Conservation (phyloP, 2,797 vertebrate genomes). For the Diplodus sargus region DNA sequence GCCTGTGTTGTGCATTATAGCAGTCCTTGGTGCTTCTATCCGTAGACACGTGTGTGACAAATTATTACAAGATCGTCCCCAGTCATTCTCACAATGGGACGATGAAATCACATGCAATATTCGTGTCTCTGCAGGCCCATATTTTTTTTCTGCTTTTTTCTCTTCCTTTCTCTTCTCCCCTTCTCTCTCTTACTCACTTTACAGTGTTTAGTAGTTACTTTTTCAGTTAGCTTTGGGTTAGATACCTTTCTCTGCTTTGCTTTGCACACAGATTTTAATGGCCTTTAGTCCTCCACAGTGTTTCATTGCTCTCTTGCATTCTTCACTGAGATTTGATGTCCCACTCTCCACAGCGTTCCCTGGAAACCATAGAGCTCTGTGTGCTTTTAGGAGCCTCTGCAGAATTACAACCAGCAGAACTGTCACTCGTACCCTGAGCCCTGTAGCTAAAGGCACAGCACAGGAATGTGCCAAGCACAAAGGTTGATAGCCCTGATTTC, state of each 20-base stretch:
- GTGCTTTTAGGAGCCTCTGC: constrained; percentile 82
- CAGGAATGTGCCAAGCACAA: constrained; percentile 85
- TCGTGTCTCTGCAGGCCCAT: constrained; percentile 37
- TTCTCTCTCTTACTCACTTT: constrained; percentile 13
- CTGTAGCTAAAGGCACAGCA: constrained; percentile 84
- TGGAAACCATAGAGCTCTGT: constrained; percentile 85
- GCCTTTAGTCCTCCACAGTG: constrained; percentile 38
- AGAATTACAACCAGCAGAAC: constrained; percentile 82
- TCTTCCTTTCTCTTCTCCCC: constrained; percentile 2
- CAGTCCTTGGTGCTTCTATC: constrained; percentile 18
- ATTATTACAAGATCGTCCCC: constrained; percentile 59
- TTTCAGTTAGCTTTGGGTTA: constrained; percentile 2
- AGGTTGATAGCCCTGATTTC: constrained; percentile 78
- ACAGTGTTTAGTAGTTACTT: neutral
- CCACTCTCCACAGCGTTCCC: constrained; percentile 79
- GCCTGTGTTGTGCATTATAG: constrained; percentile 25
- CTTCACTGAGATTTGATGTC: constrained; percentile 80
- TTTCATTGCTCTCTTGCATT: constrained; percentile 66
- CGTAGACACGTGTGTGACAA: constrained; percentile 60
- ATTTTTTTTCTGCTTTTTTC: constrained; percentile 1
- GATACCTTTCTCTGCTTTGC: constrained; percentile 22
- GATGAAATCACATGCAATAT: constrained; percentile 50
- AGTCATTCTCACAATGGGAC: constrained; percentile 42
- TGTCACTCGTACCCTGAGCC: constrained; percentile 71
- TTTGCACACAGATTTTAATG: constrained; percentile 25